Conservation (phyloP, 1,140 invertebrate species). For the Cotesia glomerata region DNA sequence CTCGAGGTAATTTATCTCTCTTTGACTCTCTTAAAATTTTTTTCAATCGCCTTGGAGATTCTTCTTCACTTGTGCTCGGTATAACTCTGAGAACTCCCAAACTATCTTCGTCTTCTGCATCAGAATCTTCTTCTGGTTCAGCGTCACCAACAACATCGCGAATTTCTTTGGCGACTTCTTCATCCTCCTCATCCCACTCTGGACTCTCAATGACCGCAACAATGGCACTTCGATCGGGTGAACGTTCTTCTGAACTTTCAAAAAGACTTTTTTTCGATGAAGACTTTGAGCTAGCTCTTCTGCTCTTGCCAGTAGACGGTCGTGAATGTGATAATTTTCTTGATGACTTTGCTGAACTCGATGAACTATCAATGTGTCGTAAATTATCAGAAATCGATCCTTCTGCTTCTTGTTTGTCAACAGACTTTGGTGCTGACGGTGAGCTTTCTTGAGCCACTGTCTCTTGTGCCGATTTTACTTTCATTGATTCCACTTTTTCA, state of each 20-base stretch:
- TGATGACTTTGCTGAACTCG: slow-evolving; percentile 45
- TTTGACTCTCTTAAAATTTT: slow-evolving; percentile 35
- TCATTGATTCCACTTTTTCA: too few relatives aligned
- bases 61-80: slow-evolving; percentile 57
- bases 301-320: slow-evolving; percentile 47
- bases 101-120: slow-evolving; percentile 50
- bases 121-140: slow-evolving; percentile 41
- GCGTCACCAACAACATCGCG: slow-evolving; percentile 43
- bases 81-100: slow-evolving; percentile 53
- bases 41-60: slow-evolving; percentile 38
- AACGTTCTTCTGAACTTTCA: slow-evolving; percentile 56
- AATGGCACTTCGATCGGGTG: slow-evolving; percentile 56
- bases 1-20: slow-evolving; percentile 50
- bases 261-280: slow-evolving; percentile 39
- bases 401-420: slow-evolving; percentile 30
- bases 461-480: slow-evolving; percentile 29
- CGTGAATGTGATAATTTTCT: slow-evolving; percentile 44
- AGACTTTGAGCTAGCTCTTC: slow-evolving; percentile 26
- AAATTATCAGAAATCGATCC: slow-evolving; percentile 53
- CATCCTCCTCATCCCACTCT: slow-evolving; percentile 57
- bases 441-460: slow-evolving; percentile 18
- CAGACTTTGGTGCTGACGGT: slow-evolving; percentile 9
- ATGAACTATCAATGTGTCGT: slow-evolving; percentile 51
- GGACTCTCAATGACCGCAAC: slow-evolving; percentile 60
- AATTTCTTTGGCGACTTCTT: slow-evolving; percentile 55